Base-by-base conservation (phyloP, 1,140 invertebrate genomes). In the Drosophila pallidifrons region DNA sequence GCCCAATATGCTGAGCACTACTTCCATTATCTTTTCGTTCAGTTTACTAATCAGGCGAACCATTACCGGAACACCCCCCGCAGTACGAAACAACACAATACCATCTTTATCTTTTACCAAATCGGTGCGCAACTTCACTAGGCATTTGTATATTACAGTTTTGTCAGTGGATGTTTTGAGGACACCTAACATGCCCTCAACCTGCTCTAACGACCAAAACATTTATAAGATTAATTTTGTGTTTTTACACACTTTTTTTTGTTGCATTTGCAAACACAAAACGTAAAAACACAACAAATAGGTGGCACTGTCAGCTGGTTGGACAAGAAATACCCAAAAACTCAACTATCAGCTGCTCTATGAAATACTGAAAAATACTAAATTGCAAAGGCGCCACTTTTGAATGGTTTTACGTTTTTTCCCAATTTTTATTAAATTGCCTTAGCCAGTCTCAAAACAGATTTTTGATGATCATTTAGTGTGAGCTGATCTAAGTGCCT, bases 1-100 rank as follows among this genome's bases (percentile, higher is more conserved):
- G 7, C 93, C 94, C 52, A 94, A 83, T 79, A 94, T 94, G 69
- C 94, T 94, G 7, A 94, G 71, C 13, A 91, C 88, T 6, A 94
- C 80, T 66, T 94, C 93, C 70, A 93, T 79, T 51, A 94, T 92
- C 77, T 93, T 92, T 60, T 93, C 92, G 43, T 87, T 87, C 7
- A 87, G 54, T 65, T 88, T 87, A 20, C 69, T 83, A 67, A 87
- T 81, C 43, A 87, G 77, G 10, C 83, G 80, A 58, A 87, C 87
- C 79, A 92, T 85, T 46, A 83, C 83, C 47, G 82, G 67, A 55
- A 92, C 81, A 41, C 91, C 91, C 58, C 89, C 86, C 7, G 82
- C 81, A n/a, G 67, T 67, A 8, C 83, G 77, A 64, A 92, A 92
- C 20, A 92, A 67, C 8, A 82, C 63, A 49, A 92, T 92, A 11